Evolutionary conservation across 2,888 invertebrate species (phyloP), one percentile per base, ranked within the genome.

Genomic region (Gymnoscelis rufifasciata): DNA sequence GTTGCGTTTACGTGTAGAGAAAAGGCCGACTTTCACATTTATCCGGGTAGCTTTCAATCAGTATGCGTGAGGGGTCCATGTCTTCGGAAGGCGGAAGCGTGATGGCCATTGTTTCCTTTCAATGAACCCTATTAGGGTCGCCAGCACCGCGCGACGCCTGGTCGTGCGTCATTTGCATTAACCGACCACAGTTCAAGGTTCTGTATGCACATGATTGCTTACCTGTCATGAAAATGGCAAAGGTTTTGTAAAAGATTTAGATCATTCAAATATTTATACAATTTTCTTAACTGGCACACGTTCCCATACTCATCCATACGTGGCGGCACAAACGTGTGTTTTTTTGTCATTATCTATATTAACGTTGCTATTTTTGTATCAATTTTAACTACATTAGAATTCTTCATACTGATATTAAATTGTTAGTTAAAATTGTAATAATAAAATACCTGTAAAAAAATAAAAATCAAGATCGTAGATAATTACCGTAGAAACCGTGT

Each of bases 81-180:
- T 64, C 64, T 70, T 68, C 66, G 69, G 68, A 70, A 71, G 67
- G 68, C 79, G 81, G 81, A 82, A 80, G 76, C 68, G 68, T 59
- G 53, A 56, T 40, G 47, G 57, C 69, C 61, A 76, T 74, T 73
- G 76, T 81, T 79, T 78, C 74, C 80, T 80, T 74, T 71, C 78
- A 78, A 71, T 77, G 83, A 79, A 77, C 81, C 68, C 63, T 80
- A 74, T 79, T 64, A 74, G 57, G 80, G 80, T 73, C 78, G 65
- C 30, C 38, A 49, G 56, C 76, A 64, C 42, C 43, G 51, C 30
- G 45, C 42, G 13, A 31, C 24, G 38, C 26, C 7, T 19, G 40
- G 19, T 38, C 42, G 50, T 42, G 41, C 12, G 50, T 33, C 30
- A 45, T 50, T 49, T 44, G 38, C 31, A 42, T 50, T 12, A 3